Base-by-base conservation (phyloP, 2,888 invertebrate genomes). In the Drosophila picticornis region DNA sequence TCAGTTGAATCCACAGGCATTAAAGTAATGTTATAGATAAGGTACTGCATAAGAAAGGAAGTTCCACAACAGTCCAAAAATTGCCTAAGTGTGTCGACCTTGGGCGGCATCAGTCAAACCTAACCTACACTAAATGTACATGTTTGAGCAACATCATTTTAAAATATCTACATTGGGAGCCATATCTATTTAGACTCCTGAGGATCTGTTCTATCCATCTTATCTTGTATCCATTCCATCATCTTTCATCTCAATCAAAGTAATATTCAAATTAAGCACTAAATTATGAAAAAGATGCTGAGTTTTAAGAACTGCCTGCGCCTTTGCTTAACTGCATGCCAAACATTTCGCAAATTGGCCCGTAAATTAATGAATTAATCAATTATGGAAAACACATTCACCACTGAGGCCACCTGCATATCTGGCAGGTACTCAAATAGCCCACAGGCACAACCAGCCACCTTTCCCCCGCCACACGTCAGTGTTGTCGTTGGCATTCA, bases 281-380 rank as follows among this genome's bases (percentile, higher is more conserved):
- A 19, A 25, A 38, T 27, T 7, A 38, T 25, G 46, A 19, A 38
- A 36, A 25, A 19, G 6, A 19, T 4, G 6, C 25, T 11, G 11
- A 25, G 31, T 13, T 36, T 36, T 36, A 3, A 36, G 22, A 16
- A 34, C 52, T 16, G 32, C 22, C 16, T 7, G 31, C 48, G 62
- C 51, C 69, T 84, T 70, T 70, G 63, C 72, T 80, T 59, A 38
- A 53, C 25, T 51, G 27, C 43, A 74, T 61, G 36, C 56, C 25
- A 57, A 70, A 59, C 75, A 29, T 69, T 64, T 71, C 72, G 71
- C 83, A 75, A 64, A 63, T 56, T 62, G 72, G 65, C 36, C 65
- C 66, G 61, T 66, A 77, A 80, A 75, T 75, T 70, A 87, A 87
- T 84, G 77, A 83, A 83, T 88, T 84, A 81, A 88, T 88, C 78